These are phyloP conservation scores for Corapipo altera DNA, from an alignment of 2,113 vertebrate genomes.

Conservation along the genomic window DNA sequence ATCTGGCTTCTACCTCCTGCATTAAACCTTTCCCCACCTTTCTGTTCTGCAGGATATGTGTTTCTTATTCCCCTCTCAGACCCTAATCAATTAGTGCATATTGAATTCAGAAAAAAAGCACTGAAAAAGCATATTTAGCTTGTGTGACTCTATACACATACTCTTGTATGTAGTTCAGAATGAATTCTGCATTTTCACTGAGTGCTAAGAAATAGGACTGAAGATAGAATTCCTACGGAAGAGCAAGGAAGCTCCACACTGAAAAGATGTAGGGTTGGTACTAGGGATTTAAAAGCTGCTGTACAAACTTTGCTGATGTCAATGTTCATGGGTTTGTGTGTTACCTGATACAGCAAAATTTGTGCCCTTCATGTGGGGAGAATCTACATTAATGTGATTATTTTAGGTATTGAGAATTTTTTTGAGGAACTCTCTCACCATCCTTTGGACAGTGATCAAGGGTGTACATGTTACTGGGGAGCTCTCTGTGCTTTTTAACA, in stretches of 20 bases:
- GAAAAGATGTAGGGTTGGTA: background rate
- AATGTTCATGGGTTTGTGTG: background rate
- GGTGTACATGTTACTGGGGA: background rate
- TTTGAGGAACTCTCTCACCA: background rate
- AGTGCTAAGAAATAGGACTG: background rate
- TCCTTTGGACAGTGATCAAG: background rate
- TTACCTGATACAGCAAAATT: background rate
- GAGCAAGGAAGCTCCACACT: background rate
- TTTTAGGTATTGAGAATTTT: background rate
- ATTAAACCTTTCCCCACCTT: constrained; percentile 14
- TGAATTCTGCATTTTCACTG: background rate
- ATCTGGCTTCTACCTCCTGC: constrained; percentile 44
- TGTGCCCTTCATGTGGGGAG: accelerated
- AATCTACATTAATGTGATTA: background rate
- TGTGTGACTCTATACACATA: background rate
- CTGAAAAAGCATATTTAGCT: background rate
- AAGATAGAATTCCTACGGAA: background rate
- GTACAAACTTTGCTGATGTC: background rate
- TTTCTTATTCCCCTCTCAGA: constrained; percentile 28
- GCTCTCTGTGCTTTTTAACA: background rate
- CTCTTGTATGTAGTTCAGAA: background rate
- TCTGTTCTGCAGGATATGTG: background rate
- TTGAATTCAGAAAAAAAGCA: constrained; percentile 23
- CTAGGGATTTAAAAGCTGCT: background rate
- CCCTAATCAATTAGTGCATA: constrained; percentile 27